A percentile compares a stretch with the other conserved stretches of the same genome.
These are phyloP conservation scores for Stegastes partitus DNA, from an alignment of 2,113 vertebrate species.

Conservation along the genomic window DNA sequence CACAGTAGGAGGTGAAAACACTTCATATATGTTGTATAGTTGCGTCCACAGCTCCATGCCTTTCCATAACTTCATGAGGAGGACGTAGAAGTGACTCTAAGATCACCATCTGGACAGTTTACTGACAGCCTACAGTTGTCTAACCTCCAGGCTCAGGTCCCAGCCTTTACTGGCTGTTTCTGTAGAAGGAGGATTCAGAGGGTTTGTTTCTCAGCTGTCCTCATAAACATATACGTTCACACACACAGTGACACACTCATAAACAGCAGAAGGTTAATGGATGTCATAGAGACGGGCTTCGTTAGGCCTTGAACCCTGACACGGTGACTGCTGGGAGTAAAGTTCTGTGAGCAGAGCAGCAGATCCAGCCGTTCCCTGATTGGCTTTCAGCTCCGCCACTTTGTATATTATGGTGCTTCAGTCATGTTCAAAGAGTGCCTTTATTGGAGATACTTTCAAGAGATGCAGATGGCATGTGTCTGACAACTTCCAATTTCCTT, in stretches of 20 bases:
- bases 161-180: not conserved
- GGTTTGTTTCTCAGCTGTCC: not conserved
- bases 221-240: not conserved
- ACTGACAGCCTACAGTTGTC: not conserved
- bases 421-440: slow-evolving; percentile 66
- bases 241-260: slow-evolving; percentile 14
- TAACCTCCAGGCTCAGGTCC: not conserved
- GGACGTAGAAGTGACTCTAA: too few species aligned
- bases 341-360: slow-evolving; percentile 33
- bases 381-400: slow-evolving; percentile 61
- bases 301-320: slow-evolving; percentile 35
- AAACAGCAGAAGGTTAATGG: slow-evolving; percentile 54
- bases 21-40: too few species aligned
- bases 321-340: slow-evolving; percentile 38
- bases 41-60: too few species aligned
- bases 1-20: too few species aligned
- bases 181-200: not conserved
- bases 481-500: slow-evolving; percentile 85
- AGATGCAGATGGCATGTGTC: slow-evolving; percentile 77
- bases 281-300: slow-evolving; percentile 43
- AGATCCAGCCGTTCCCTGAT: slow-evolving; percentile 45
- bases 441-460: slow-evolving; percentile 59
- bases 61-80: too few species aligned
- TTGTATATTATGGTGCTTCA: slow-evolving; percentile 74
- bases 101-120: too few species aligned